phyloP scores from a whole-genome alignment of 2,888 invertebrate genomes.

The Watsonalla cultraria region DNA sequence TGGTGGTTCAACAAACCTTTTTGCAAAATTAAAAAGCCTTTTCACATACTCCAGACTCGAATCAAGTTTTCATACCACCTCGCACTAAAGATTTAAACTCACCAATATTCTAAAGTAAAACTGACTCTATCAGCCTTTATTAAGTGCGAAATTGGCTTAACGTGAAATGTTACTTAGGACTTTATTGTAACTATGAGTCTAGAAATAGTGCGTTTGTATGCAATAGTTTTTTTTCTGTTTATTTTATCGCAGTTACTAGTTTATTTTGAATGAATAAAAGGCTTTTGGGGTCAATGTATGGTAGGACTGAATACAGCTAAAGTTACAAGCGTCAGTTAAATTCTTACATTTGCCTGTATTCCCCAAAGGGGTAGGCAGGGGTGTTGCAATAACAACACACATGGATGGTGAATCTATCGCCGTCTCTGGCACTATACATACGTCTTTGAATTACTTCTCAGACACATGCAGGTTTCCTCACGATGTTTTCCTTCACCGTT shows the following conservation, averaged over 20 bases:
- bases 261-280: background rate
- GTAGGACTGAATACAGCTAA: background rate
- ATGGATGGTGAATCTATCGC: no score
- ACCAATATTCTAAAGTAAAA: background rate
- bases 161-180: background rate
- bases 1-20: background rate
- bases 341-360: no score
- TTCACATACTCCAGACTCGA: background rate
- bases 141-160: background rate
- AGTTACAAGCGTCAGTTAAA: no score
- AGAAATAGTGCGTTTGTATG: constrained; percentile 7
- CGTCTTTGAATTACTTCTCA: no score
- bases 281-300: background rate
- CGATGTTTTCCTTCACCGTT: no score
- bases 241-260: background rate
- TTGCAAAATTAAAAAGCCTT: background rate
- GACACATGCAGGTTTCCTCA: no score
- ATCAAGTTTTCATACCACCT: background rate
- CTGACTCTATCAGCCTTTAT: background rate
- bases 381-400: no score
- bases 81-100: background rate
- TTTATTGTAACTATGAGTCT: background rate
- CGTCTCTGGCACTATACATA: no score
- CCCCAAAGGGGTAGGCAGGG: no score
- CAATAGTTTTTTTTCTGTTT: background rate